Evolutionary conservation across 2,888 invertebrate species (phyloP).

Genomic region (Apamea crenata): DNA sequence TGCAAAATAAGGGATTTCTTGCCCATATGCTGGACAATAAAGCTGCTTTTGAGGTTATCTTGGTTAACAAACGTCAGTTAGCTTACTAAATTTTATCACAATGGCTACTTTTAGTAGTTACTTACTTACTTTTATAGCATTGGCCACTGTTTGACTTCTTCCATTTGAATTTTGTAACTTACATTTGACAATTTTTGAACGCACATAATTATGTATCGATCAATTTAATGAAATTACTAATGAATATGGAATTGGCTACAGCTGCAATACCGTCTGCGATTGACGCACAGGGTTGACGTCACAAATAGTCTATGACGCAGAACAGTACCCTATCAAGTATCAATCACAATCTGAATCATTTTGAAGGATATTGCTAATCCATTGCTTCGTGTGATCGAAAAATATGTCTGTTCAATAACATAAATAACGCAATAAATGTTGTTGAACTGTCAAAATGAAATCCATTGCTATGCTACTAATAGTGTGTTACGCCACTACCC

Average conservation of each 20-base stretch:
- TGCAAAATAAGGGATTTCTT: constrained; percentile 55
- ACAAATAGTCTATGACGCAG: constrained; percentile 40
- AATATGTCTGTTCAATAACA: too few species aligned
- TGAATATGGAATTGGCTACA: background rate
- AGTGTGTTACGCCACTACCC: too few species aligned
- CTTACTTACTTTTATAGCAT: background rate
- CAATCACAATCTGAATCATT: too few species aligned
- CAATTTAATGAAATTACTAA: constrained; percentile 6
- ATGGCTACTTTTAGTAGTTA: constrained; percentile 6
- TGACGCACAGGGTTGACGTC: constrained; percentile 25
- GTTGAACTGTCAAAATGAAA: too few species aligned
- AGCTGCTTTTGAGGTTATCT: constrained; percentile 49
- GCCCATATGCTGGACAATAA: constrained; percentile 41
- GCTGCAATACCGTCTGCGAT: constrained; percentile 1
- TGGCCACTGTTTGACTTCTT: background rate
- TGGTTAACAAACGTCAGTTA: background rate
- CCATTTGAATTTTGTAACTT: background rate
- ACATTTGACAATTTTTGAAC: background rate
- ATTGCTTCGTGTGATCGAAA: too few species aligned
- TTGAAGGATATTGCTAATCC: too few species aligned
- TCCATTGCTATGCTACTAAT: too few species aligned
- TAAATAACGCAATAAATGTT: too few species aligned
- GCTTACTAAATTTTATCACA: constrained; percentile 5
- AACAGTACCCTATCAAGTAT: background rate
- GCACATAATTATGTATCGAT: background rate